Evolutionary conservation across 2,888 invertebrate species (phyloP), one percentile per base, ranked within the genome.

Genomic region (Nipponacmea schrenckii): DNA sequence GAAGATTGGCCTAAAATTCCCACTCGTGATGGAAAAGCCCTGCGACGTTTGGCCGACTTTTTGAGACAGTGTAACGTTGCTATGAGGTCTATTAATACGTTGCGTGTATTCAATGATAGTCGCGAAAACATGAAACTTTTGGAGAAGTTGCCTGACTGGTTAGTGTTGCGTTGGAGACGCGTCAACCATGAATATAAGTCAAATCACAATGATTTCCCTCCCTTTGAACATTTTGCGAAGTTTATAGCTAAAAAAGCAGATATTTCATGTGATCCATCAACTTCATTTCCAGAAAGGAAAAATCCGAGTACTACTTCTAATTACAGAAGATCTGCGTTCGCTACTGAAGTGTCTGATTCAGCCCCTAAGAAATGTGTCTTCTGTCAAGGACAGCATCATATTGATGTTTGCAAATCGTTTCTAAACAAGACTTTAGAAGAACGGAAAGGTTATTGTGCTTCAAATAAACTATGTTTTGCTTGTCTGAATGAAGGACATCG

Each of bases 401-500:
- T 66, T 24, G 66, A 72, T 44, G 56, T 24, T 8, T 72, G 73
- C 27, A 17, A 20, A 2, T 17, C 24, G n/a, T 72, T 70, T 62
- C 26, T 46, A 17, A 8, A n/a, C 8, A 65, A 66, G 39, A 24
- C 50, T 24, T 15, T 69, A 7, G 12, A 56, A 15, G 73, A 72
- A 1, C n/a, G 66, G n/a, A 62, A 69, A 46, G 62, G 45, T 14
- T 70, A 65, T 62, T 62, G 67, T 15, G 48, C 31, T 39, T 64
- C 50, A 46, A 67, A 75, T 12, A 68, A 70, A 17, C 46, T 75
- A 17, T 31, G 31, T 31, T 31, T 31, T 31, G 31, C 31, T 2
- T 31, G 31, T 5, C 31, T 31, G 5, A 77, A 75, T 70, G 77
- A 63, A 68, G 75, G 75, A 7, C 78, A 78, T 31, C 44, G 48